Conservation (phyloP, 1,140 invertebrate genomes). For the Mamestra configurata region DNA sequence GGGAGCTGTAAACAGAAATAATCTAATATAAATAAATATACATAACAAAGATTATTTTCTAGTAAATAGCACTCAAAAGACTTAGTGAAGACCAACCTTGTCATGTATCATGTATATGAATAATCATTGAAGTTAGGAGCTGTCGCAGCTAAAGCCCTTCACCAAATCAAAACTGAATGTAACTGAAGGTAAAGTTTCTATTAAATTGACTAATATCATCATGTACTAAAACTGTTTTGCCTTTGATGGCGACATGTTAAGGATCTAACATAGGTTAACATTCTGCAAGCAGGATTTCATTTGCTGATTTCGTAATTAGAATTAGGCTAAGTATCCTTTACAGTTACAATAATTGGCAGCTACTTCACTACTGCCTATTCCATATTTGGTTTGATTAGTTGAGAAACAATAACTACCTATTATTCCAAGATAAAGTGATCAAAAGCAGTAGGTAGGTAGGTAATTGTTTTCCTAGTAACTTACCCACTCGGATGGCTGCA, state of each 20-base stretch:
- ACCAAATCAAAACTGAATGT: conserved; percentile 47
- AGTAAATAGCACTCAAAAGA: too few relatives aligned
- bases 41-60: not conserved
- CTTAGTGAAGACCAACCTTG: conserved; percentile 19
- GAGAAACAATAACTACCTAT: too few relatives aligned
- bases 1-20: conserved; percentile 76
- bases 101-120: not conserved
- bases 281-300: too few relatives aligned
- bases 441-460: too few relatives aligned
- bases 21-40: not conserved
- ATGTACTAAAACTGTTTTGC: not conserved
- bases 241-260: too few relatives aligned
- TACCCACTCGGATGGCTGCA: conserved; percentile 82
- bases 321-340: too few relatives aligned
- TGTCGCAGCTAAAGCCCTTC: conserved; percentile 21
- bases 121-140: not conserved
- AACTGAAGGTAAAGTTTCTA: conserved; percentile 51
- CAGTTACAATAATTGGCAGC: too few relatives aligned
- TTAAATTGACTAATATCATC: conserved; percentile 11
- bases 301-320: too few relatives aligned
- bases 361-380: too few relatives aligned
- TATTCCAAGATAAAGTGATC: too few relatives aligned
- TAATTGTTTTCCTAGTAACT: conserved; percentile 49
- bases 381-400: not conserved
- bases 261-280: too few relatives aligned